Conservation (phyloP, 2,113 vertebrate genomes). For the Pampusana beccarii region DNA sequence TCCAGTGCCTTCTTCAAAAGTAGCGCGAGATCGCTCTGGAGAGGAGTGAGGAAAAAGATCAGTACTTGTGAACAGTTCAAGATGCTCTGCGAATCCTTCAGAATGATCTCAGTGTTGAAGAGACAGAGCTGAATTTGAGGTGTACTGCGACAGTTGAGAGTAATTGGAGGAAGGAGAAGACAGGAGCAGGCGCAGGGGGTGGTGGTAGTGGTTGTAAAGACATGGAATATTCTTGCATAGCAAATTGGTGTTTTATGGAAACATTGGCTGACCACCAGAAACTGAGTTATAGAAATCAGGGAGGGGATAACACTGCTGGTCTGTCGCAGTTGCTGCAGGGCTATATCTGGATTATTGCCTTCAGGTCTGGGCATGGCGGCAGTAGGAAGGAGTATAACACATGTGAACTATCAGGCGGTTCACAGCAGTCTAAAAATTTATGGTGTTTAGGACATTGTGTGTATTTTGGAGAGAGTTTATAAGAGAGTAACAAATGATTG, state of each 20-base stretch:
- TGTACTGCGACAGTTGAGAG: neutral
- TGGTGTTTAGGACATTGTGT: neutral
- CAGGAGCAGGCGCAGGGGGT: neutral
- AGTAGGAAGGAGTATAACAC: neutral
- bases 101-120: neutral
- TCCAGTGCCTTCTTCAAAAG: neutral
- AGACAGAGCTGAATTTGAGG: neutral
- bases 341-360: neutral
- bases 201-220: neutral
- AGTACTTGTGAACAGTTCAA: neutral
- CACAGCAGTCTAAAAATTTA: neutral
- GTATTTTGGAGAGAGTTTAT: neutral
- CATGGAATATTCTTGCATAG: neutral
- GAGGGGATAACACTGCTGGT: neutral
- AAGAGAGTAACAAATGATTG: neutral
- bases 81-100: neutral
- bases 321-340: neutral
- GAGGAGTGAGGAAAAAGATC: neutral
- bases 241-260: neutral
- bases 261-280: neutral
- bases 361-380: neutral
- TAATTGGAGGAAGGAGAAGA: neutral
- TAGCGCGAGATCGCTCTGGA: neutral
- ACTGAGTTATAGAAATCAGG: accelerated
- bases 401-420: neutral